A percentile compares a stretch with the other conserved stretches of the same genome.
Evolutionary conservation across 2,888 invertebrate species (phyloP).

Genomic region (Lasioglossum pauxillum): DNA sequence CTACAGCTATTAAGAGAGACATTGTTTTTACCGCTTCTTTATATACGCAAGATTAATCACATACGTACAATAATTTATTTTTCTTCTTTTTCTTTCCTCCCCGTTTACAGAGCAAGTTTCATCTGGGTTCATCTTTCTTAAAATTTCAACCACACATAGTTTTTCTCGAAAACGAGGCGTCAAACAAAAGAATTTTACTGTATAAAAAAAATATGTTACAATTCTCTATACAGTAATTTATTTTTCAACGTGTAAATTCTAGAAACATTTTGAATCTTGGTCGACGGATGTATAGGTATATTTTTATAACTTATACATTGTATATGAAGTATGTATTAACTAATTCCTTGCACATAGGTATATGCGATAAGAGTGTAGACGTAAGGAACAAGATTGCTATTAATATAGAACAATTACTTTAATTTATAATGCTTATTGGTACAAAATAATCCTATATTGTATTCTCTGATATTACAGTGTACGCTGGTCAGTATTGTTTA

Average conservation of each 20-base stretch:
- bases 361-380: conserved; percentile 33
- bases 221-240: conserved; percentile 39
- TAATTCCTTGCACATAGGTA: too few relatives aligned
- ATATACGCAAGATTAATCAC: conserved; percentile 88
- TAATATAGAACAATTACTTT: conserved; percentile 46
- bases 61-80: not conserved
- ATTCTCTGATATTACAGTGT: conserved; percentile 80
- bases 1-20: conserved; percentile 96
- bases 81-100: not conserved
- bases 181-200: too few relatives aligned
- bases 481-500: conserved; percentile 85
- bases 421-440: conserved; percentile 60
- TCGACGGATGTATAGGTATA: conserved; percentile 23
- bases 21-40: conserved; percentile 99
- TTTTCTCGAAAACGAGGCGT: too few relatives aligned
- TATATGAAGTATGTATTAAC: not conserved
- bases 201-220: not conserved
- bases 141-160: too few relatives aligned
- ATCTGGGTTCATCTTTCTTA: too few relatives aligned
- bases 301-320: conserved; percentile 39
- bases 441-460: conserved; percentile 64
- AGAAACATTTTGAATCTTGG: conserved; percentile 20
- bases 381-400: conserved; percentile 39
- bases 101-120: not conserved
- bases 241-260: conserved; percentile 37